Base-by-base conservation (phyloP, 2,888 invertebrate genomes). In the Chalcis sispes region DNA sequence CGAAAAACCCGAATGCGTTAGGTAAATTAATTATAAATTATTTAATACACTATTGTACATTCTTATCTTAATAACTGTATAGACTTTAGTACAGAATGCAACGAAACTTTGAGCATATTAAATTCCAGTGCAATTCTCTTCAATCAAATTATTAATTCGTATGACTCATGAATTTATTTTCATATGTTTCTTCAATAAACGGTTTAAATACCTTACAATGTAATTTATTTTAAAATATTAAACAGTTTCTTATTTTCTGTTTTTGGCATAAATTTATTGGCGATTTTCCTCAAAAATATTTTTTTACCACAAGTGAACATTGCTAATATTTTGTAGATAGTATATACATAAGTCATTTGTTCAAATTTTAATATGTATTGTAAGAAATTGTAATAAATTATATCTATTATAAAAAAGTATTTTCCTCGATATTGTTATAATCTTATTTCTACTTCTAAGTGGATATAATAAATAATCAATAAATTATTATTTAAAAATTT, bases 161-260 rank as follows among this genome's bases (percentile, higher is more conserved):
- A 59, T 54, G 69, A 74, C 71, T 77, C 74, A 66, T 74, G 73
- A 73, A 77, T 71, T 77, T 56, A 61, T 54, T 69, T 77, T 77
- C 61, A 67, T 42, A 40, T 61, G 61, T 67, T 67, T 29, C 20
- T 36, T 23, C 52, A 65, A 56, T 67, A 29, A 76, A 64, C 32
- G 36, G 27, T 46, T 67, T 20, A 18, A 59, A 32, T 40, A 54
- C 20, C 32, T 46, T 54, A 13, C 40, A 52, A 62, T 40, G 23
- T 59, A 64, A 48, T 15, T 64, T 67, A 52, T 40, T 69, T 69
- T 75, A 62, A 54, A 58, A 42, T 73, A 69, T 69, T 69, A 67
- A 72, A 67, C 72, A 66, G 13, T 27, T 54, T 62, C 8, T 27
- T 59, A 25, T 36, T 62, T 65, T 77, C 73, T 25, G 70, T 73